Evolutionary conservation across 2,888 invertebrate species (phyloP).

Genomic region (Rhagonycha lutea): DNA sequence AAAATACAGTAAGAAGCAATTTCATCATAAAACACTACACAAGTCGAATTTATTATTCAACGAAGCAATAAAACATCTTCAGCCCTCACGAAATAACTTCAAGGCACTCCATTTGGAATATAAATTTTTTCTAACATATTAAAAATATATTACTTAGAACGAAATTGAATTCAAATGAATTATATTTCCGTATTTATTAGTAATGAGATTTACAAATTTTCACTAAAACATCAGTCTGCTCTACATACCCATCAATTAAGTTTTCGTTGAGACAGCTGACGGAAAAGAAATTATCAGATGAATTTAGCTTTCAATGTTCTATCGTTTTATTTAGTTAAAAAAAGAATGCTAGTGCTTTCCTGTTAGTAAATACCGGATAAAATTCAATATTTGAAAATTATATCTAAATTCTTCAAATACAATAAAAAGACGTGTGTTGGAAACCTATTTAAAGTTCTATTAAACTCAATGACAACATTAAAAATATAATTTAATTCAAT

Average conservation of each 20-base stretch:
- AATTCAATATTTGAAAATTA: too few species aligned
- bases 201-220: not conserved
- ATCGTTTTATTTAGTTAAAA: not conserved
- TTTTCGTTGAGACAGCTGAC: conserved; percentile 19
- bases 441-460: not conserved
- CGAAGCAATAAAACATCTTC: not conserved
- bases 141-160: not conserved
- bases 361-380: not conserved
- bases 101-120: not conserved
- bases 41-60: not conserved
- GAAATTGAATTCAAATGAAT: not conserved
- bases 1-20: not conserved
- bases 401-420: too few species aligned
- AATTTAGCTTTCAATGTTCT: conserved; percentile 14
- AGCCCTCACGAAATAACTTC: not conserved
- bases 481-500: not conserved
- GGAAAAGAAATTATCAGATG: conserved; percentile 18
- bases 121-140: not conserved
- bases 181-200: not conserved
- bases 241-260: conserved; percentile 4
- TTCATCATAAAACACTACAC: not conserved
- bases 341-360: not conserved
- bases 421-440: too few species aligned
- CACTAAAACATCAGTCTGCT: not conserved
- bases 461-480: not conserved